Conservation (phyloP, 1,140 invertebrate species). For the Dreissena rostriformis region DNA sequence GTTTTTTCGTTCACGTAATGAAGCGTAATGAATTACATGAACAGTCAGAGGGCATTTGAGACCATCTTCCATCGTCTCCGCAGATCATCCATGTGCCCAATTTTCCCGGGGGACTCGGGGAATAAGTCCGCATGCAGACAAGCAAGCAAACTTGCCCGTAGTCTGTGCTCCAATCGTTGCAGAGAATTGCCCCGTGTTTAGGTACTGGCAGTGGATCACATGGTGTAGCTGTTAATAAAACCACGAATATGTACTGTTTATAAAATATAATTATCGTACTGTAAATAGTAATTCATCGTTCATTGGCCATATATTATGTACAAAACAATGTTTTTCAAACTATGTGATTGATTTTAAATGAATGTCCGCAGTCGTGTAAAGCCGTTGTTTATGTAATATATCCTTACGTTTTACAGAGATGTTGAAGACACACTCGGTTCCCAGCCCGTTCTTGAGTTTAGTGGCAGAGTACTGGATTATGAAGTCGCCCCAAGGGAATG, state of each 20-base stretch:
- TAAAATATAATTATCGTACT: background rate
- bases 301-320: too few species aligned
- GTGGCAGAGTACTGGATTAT: slow-evolving; percentile 44
- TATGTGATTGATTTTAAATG: too few species aligned
- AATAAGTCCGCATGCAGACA: background rate
- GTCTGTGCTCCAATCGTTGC: slow-evolving; percentile 4
- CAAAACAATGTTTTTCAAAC: too few species aligned
- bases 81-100: background rate
- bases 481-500: slow-evolving; percentile 54
- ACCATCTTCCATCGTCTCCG: slow-evolving; percentile 9
- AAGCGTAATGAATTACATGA: background rate
- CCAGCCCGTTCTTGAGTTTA: slow-evolving; percentile 42
- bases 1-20: too few species aligned
- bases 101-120: background rate
- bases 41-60: background rate
- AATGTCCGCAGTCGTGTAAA: too few species aligned
- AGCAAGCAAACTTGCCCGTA: background rate
- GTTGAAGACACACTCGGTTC: slow-evolving; percentile 45
- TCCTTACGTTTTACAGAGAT: slow-evolving; percentile 47
- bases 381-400: too few species aligned
- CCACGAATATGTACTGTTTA: too few species aligned
- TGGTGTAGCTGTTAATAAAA: background rate
- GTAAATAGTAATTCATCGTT: too few species aligned
- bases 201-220: slow-evolving; percentile 5
- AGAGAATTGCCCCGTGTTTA: slow-evolving; percentile 9